Evolutionary conservation across 2,888 invertebrate genomes (phyloP).

Genomic region (Ceramica pisi): DNA sequence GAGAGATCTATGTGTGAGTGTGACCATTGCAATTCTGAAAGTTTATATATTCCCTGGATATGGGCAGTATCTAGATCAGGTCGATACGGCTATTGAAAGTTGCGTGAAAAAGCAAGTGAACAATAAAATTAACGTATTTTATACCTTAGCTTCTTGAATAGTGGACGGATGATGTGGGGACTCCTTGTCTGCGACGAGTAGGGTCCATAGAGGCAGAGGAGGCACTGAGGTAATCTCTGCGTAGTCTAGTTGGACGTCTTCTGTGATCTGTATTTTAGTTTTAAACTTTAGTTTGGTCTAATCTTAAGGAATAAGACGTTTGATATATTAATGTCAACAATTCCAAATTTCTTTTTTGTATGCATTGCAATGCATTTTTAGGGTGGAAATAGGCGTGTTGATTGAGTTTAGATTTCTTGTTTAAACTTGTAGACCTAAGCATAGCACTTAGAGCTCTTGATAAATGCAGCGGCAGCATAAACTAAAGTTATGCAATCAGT

Average conservation of each 20-base stretch:
- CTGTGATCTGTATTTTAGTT: slow-evolving; percentile 91
- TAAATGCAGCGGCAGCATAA: background rate
- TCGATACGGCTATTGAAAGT: background rate
- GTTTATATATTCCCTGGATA: background rate
- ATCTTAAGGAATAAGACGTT: no score
- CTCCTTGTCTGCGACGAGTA: slow-evolving; percentile 98
- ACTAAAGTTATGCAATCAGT: background rate
- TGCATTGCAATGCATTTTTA: no score
- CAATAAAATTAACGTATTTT: background rate
- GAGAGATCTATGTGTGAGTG: no score
- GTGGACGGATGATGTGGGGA: slow-evolving; percentile 91
- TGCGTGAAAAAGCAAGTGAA: background rate
- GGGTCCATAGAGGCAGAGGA: slow-evolving; percentile 98
- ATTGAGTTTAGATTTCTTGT: no score
- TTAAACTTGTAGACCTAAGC: no score
- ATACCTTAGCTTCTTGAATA: slow-evolving; percentile 87
- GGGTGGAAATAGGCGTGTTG: no score
- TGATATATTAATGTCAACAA: background rate
- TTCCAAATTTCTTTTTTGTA: no score
- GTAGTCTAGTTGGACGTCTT: slow-evolving; percentile 97
- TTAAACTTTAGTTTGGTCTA: background rate
- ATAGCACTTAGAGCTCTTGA: no score
- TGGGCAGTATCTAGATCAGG: no score
- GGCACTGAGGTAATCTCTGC: slow-evolving; percentile 99
- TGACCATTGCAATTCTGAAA: no score